phyloP scores from a whole-genome alignment of 2,113 vertebrate genomes.

The Ifrita kowaldi region DNA sequence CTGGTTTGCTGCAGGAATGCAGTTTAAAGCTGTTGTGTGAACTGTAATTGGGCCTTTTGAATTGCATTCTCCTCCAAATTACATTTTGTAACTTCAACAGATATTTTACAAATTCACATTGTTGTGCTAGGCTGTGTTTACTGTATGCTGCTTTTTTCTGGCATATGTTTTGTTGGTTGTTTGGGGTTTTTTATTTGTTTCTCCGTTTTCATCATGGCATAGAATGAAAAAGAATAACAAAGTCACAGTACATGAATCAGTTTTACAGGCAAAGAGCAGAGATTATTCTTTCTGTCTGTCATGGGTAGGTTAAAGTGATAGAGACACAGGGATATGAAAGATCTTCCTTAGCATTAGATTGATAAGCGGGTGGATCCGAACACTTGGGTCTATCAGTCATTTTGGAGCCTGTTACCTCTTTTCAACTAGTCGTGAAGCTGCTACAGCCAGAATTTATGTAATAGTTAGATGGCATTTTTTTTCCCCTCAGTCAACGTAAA shows the following conservation, averaged over 20 bases:
- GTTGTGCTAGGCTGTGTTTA: background rate
- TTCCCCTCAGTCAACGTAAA: background rate
- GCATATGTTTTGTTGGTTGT: fast-evolving
- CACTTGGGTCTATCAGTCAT: conserved; percentile 28
- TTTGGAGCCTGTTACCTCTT: conserved; percentile 7
- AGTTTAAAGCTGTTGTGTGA: background rate
- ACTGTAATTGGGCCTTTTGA: background rate
- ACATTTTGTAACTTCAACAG: background rate
- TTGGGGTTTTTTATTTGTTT: background rate
- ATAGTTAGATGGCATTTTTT: conserved; percentile 7
- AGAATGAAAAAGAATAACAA: background rate
- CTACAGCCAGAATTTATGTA: conserved; percentile 39
- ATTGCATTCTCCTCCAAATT: background rate
- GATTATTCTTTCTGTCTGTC: background rate
- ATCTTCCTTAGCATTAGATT: background rate
- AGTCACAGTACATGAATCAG: background rate
- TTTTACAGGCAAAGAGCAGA: background rate
- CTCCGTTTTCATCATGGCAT: background rate
- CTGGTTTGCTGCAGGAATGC: background rate
- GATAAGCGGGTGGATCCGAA: background rate
- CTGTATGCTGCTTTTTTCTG: background rate
- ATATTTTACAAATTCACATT: background rate
- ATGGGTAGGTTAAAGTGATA: background rate
- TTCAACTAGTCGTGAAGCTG: conserved; percentile 43
- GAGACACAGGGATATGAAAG: background rate